Base-by-base conservation (phyloP, 1,140 invertebrate genomes). In the Penaeus indicus region DNA sequence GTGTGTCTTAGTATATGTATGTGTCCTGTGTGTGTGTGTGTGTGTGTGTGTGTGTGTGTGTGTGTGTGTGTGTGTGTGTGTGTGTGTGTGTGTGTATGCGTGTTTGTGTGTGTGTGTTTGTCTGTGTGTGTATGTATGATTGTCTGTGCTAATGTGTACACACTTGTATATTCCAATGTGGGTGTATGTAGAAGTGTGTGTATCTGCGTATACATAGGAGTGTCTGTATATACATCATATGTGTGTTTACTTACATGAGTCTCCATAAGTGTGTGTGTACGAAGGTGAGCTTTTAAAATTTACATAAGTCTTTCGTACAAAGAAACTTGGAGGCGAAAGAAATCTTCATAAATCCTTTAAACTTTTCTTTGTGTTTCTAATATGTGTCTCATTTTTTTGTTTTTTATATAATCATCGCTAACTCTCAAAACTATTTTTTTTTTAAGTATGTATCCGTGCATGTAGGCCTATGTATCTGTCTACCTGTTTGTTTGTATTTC, bases 141-240 rank as follows among this genome's bases (percentile, higher is more conserved):
- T 21, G 25, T 75, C 32, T 38, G n/a, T 18, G n/a, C 8, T 18
- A 8, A 75, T n/a, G 4, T 75, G 7, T 75, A 27, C n/a, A 75
- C n/a, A 10, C 27, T 22, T 32, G 8, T 75, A 75, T 75, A 1
- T 75, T n/a, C 16, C 5, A 10, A 38, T 25, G 27, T n/a, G 27
- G 3, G 25, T 32, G 42, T 61, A 82, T 82, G 61, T 82, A 82
- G 62, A 82, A 5, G 47, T 62, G 1, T 62, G 47, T 61, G 63
- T 61, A 82, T 82, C 18, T 82, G 47, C 47, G 47, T 82, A 79
- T 79, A 79, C 38, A 79, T 47, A 79, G 8, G 54, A 42, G 38
- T 42, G 38, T 42, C 38, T 42, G 54, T 16, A 54, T 54, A 13
- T 54, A 54, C 54, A 54, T 11, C 16, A 54, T 54, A 54, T 54